phyloP scores from a whole-genome alignment of 2,888 invertebrate species.

The Nomada lathburiana region DNA sequence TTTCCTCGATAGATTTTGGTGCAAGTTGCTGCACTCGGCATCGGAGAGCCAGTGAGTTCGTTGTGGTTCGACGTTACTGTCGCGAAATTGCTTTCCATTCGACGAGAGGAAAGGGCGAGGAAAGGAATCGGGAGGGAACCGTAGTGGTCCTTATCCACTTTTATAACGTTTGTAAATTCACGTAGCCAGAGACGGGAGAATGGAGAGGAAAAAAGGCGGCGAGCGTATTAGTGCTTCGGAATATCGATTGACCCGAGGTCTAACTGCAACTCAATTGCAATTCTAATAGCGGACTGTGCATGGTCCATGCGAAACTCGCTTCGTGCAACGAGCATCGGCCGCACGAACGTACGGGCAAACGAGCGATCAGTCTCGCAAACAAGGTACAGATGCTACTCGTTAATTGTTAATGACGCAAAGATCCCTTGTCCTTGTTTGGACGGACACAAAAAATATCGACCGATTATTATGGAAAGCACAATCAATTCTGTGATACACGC shows the following conservation, averaged over 20 bases:
- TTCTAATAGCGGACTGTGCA: constrained; percentile 52
- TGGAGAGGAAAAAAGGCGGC: background rate
- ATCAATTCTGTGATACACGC: background rate
- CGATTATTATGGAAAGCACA: too few relatives aligned
- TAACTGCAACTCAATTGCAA: constrained; percentile 52
- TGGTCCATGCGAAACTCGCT: constrained; percentile 40
- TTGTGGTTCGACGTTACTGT: background rate
- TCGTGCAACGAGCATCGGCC: constrained; percentile 26
- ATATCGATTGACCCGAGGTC: constrained; percentile 43
- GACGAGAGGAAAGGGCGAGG: background rate
- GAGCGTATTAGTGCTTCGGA: constrained; percentile 13
- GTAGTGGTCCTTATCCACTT: constrained; percentile 17
- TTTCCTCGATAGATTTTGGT: background rate
- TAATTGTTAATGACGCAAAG: constrained; percentile 43
- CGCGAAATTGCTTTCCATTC: background rate
- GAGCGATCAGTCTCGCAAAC: constrained; percentile 38
- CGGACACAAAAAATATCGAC: background rate
- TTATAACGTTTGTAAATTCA: constrained; percentile 36
- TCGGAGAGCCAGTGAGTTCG: background rate
- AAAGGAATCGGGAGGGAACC: background rate
- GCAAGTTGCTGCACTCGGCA: background rate
- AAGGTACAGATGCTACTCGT: constrained; percentile 27
- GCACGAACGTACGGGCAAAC: constrained; percentile 25
- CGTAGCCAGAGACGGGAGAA: constrained; percentile 30
- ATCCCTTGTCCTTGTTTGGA: background rate